These are phyloP conservation scores for Chloropsis cyanopogon DNA, from an alignment of 2,113 vertebrate genomes.

Conservation along the genomic window DNA sequence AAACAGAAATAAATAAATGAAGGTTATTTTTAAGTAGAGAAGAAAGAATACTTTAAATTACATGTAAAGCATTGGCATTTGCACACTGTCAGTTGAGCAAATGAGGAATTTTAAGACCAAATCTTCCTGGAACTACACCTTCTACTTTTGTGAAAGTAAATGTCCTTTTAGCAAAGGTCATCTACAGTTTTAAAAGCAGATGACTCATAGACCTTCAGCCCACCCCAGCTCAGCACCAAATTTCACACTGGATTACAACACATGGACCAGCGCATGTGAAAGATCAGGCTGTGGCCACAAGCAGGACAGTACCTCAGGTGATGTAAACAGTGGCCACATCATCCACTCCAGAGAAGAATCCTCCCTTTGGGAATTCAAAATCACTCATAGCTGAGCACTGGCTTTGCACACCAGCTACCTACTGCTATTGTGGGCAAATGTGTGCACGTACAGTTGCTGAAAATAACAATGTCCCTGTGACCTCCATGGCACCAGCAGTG, in stretches of 20 bases:
- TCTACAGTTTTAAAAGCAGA: not conserved
- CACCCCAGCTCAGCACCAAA: not conserved
- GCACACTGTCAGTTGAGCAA: not conserved
- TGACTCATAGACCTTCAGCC: not conserved
- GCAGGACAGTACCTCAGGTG: not conserved
- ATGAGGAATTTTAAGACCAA: not conserved
- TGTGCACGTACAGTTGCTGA: not conserved
- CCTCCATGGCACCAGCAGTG: not conserved
- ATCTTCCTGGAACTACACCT: not conserved
- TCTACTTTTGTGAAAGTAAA: not conserved
- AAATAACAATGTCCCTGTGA: rapidly evolving
- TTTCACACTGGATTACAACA: not conserved
- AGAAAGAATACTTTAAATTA: not conserved
- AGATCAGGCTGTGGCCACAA: not conserved
- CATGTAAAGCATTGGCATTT: not conserved
- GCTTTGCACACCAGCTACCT: not conserved
- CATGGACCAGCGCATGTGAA: rapidly evolving
- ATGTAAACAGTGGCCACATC: not conserved
- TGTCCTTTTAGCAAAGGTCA: not conserved
- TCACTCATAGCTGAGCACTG: not conserved
- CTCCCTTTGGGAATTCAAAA: not conserved
- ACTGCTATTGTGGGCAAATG: not conserved
- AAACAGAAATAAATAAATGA: not conserved
- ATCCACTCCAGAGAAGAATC: not conserved
- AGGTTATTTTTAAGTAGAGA: not conserved